Conservation (phyloP, 2,797 vertebrate genomes). For the Pagetopsis macropterus region DNA sequence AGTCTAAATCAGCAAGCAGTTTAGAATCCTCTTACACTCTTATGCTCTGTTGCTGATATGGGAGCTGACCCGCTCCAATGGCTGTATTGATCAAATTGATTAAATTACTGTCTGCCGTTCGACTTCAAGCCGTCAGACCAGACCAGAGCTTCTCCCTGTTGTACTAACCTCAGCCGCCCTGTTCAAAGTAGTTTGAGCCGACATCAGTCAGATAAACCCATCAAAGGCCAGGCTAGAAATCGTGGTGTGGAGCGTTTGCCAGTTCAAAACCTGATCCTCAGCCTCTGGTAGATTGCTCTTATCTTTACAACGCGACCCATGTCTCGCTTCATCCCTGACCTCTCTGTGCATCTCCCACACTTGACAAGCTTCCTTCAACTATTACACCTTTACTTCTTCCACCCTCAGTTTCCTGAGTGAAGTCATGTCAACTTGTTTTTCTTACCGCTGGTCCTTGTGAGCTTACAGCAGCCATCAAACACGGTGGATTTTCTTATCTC, state of each 20-base stretch:
- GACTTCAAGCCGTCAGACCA: slow-evolving; percentile 11
- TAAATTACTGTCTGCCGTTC: slow-evolving; percentile 29
- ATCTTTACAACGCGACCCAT: slow-evolving; percentile 36
- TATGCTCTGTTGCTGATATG: slow-evolving; percentile 9
- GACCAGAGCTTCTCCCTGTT: slow-evolving; percentile 17
- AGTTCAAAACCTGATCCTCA: slow-evolving; percentile 64
- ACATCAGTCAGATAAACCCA: slow-evolving; percentile 53
- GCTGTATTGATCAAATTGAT: slow-evolving; percentile 59
- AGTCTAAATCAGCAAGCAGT: slow-evolving; percentile 19
- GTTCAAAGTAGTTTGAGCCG: slow-evolving; percentile 54
- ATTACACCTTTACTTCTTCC: slow-evolving; percentile 12
- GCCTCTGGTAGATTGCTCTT: slow-evolving; percentile 47
- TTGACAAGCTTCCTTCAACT: slow-evolving; percentile 15
- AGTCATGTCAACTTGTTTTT: slow-evolving; percentile 23
- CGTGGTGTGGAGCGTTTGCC: slow-evolving; percentile 47
- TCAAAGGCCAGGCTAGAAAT: slow-evolving; percentile 56
- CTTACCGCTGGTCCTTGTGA: slow-evolving; percentile 19
- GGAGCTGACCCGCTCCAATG: slow-evolving; percentile 29
- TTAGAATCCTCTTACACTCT: slow-evolving; percentile 18
- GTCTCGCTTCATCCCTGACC: slow-evolving; percentile 37
- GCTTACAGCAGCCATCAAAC: slow-evolving; percentile 60
- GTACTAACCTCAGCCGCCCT: slow-evolving; percentile 31
- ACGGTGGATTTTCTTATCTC: slow-evolving; percentile 55
- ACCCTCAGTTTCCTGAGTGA: slow-evolving; percentile 19
- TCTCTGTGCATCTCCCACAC: slow-evolving; percentile 23